A percentile compares a stretch with the other conserved stretches of the same genome.
phyloP scores from a whole-genome alignment of 1,140 invertebrate genomes.

The Macrosteles quadrilineatus region DNA sequence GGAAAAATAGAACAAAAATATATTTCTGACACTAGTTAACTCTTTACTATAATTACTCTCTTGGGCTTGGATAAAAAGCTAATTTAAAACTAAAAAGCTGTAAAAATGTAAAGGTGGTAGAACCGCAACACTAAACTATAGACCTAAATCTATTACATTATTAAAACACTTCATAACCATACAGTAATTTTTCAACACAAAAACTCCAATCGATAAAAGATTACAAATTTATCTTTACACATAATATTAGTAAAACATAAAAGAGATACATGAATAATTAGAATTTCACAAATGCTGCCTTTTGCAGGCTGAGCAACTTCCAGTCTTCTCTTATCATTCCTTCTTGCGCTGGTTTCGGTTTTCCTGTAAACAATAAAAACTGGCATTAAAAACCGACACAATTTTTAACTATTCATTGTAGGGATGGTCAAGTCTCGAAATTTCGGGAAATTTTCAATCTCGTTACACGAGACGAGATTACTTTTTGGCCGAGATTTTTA shows the following conservation, averaged over 20 bases:
- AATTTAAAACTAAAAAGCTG: background rate
- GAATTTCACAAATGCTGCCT: background rate
- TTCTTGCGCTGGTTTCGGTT: constrained; percentile 13
- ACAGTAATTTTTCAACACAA: background rate
- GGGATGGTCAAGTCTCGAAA: too few relatives aligned
- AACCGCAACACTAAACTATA: background rate
- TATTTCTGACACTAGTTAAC: background rate
- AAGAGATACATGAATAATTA: background rate
- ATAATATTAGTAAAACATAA: background rate
- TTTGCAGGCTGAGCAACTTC: background rate
- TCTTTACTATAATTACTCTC: background rate
- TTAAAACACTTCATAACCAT: background rate
- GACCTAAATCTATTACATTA: background rate
- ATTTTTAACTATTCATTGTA: too few relatives aligned
- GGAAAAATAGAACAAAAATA: background rate
- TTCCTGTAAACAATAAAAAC: too few relatives aligned
- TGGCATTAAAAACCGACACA: too few relatives aligned
- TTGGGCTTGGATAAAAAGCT: too few relatives aligned
- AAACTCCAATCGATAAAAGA: constrained; percentile 1
- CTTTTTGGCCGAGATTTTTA: too few relatives aligned
- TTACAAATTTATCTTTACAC: background rate
- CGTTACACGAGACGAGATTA: too few relatives aligned
- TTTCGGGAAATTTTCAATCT: too few relatives aligned
- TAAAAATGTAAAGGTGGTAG: background rate
- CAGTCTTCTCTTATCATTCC: background rate